Evolutionary conservation across 2,113 vertebrate species (phyloP), one percentile per base, ranked within the genome.

Genomic region (Neopipo cinnamomea): DNA sequence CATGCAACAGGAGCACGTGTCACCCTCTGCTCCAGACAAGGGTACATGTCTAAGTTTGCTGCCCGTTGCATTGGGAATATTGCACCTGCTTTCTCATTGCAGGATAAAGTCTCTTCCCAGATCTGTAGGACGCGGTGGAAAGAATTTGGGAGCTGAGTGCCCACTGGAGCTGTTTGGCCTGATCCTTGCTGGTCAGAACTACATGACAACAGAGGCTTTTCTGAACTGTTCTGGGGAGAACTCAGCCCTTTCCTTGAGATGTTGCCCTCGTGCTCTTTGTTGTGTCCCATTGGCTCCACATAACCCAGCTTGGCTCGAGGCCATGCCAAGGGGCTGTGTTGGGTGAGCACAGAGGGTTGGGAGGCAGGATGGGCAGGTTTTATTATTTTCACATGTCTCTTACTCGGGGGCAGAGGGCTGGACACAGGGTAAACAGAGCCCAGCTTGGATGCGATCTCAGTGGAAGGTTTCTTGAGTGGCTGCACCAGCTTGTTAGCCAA

Each of bases 61-160:
- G 18, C 20, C 20, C 11, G 19, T 7, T 52, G 47, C 18, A 75
- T 5, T 20, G 56, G 56, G 21, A 76, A 18, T 5, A 15, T 15
- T 9, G 67, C 20, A 3, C 28, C 50, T 6, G 73, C 46, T 65
- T 71, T 62, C 14, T 95, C 73, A 0, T 59, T 44, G n/a, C 31
- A 31, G 85, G 92, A 87, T 21, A 85, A 96, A 78, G 96, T 47
- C 28, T 96, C 97, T 90, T 98, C 97, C 97, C 98, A 97, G 41
- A 97, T 96, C 83, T 89, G 82, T 8, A 97, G 91, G 20, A 95
- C 91, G 2, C 71, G 68, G 15, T 75, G 97, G 94, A 98, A 98
- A 83, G 91, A 96, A 25, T 28, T 78, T 2, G 18, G 13, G 50
- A 58, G 22, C 0, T 0, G 12, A 46, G 33, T 11, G 35, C 66